phyloP scores from a whole-genome alignment of 2,888 invertebrate species.

The Leistus spinibarbis region DNA sequence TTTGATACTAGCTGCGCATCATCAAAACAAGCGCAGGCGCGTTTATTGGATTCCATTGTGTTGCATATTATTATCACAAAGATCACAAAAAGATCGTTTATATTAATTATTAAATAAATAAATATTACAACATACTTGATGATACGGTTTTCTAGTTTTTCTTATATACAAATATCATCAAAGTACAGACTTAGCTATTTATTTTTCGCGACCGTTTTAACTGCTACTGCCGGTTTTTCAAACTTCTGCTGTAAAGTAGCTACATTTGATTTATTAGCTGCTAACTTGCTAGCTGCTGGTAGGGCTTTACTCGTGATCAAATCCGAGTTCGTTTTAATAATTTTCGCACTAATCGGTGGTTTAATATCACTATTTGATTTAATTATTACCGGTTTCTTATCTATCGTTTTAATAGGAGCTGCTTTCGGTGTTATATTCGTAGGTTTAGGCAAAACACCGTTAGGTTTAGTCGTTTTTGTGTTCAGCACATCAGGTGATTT shows the following conservation, averaged over 20 bases:
- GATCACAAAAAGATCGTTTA: neutral
- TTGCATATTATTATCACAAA: neutral
- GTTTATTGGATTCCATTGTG: neutral
- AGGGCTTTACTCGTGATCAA: conserved; percentile 44
- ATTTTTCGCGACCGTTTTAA: conserved; percentile 34
- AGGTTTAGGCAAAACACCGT: conserved; percentile 47
- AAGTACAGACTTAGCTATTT: conserved; percentile 26
- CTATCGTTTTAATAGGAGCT: conserved; percentile 55
- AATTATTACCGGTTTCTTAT: conserved; percentile 48
- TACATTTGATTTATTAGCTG: conserved; percentile 70
- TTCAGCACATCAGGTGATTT: conserved; percentile 70
- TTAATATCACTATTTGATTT: conserved; percentile 44
- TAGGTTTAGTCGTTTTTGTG: conserved; percentile 50
- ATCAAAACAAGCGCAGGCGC: neutral
- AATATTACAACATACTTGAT: neutral
- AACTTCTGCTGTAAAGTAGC: conserved; percentile 81
- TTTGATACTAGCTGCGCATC: neutral
- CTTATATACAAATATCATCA: conserved; percentile 25
- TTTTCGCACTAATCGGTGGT: conserved; percentile 42
- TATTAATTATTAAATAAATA: neutral
- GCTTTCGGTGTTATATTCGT: conserved; percentile 59
- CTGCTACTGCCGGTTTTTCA: conserved; percentile 59
- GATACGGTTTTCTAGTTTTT: neutral
- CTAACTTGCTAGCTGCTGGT: conserved; percentile 58
- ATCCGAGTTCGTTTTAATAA: conserved; percentile 31